Base-by-base conservation (phyloP, 1,140 invertebrate species). In the Dendrolimus punctatus region DNA sequence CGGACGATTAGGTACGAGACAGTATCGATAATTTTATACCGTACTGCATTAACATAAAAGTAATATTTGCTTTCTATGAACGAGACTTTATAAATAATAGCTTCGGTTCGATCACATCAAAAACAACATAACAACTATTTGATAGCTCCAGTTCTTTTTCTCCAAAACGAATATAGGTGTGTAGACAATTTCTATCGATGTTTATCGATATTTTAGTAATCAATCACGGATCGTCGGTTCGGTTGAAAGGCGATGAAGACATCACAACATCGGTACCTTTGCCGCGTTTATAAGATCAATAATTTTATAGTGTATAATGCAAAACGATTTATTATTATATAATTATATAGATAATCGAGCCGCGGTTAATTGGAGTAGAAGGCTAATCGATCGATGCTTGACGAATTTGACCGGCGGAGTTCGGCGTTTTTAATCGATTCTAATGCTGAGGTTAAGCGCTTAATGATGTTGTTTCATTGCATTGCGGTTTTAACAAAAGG, bases 281-380 rank as follows among this genome's bases (percentile, higher is more conserved):
- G 55, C 68, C 63, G 68, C 64, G 47, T 66, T 74, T 74, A 74
- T 74, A 70, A 68, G 68, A 69, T 70, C 69, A 69, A 71, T 64
- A 68, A 38, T 44, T n/a, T 36, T 37, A 38, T 51, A 68, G 63
- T 60, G 58, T 55, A 56, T 70, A 68, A 68, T 65, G 64, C 64
- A 66, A 71, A 73, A 59, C 58, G 61, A 55, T 73, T 70, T 68
- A 66, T 69, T 68, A 71, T 66, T 68, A 61, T 62, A 64, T 74
- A 74, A 74, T 74, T 74, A 70, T 72, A 68, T 58, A 61, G 50
- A 67, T 74, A 62, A 60, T 64, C 57, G 58, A 54, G 57, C 43
- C 57, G 58, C 64, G 59, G 66, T 73, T 69, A 71, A 71, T 71
- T 69, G 66, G 68, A 71, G 68, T 66, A 60, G 56, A 52, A 46